A percentile compares a stretch with the other conserved stretches of the same genome.
Evolutionary conservation across 2,113 vertebrate genomes (phyloP).

Genomic region (Oryctolagus cuniculus): DNA sequence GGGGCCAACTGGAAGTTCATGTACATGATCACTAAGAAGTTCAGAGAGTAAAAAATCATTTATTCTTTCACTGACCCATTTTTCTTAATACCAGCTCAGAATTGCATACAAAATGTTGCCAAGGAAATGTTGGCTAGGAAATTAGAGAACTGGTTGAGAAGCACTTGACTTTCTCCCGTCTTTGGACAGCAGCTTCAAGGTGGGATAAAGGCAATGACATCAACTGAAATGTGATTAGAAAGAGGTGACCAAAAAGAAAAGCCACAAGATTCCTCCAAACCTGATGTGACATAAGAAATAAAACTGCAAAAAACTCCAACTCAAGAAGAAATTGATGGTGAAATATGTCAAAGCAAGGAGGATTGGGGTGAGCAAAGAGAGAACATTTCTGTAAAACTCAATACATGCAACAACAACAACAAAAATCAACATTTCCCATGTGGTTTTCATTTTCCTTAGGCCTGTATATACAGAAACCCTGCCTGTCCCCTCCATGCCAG

Average conservation of each 20-base stretch:
- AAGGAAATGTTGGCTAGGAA: background rate
- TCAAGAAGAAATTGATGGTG: background rate
- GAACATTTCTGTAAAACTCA: background rate
- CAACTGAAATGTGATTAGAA: background rate
- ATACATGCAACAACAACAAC: background rate
- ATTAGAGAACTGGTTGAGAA: background rate
- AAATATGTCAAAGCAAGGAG: background rate
- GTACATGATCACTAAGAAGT: background rate
- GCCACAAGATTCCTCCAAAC: background rate
- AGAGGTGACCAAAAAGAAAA: background rate
- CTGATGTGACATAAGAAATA: conserved; percentile 9
- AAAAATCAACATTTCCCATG: background rate
- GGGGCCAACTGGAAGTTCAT: background rate
- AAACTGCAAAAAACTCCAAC: background rate
- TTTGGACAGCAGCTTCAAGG: background rate
- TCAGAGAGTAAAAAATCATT: background rate
- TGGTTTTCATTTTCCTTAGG: background rate
- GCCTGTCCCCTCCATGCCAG: background rate
- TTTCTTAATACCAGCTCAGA: conserved; percentile 5
- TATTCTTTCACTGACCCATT: background rate
- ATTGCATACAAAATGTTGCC: background rate
- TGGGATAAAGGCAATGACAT: background rate
- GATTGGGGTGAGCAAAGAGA: background rate
- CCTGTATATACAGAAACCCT: background rate
- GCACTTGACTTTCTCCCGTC: background rate